Evolutionary conservation across 1,140 invertebrate species (phyloP).

Genomic region (Oscheius sp.): DNA sequence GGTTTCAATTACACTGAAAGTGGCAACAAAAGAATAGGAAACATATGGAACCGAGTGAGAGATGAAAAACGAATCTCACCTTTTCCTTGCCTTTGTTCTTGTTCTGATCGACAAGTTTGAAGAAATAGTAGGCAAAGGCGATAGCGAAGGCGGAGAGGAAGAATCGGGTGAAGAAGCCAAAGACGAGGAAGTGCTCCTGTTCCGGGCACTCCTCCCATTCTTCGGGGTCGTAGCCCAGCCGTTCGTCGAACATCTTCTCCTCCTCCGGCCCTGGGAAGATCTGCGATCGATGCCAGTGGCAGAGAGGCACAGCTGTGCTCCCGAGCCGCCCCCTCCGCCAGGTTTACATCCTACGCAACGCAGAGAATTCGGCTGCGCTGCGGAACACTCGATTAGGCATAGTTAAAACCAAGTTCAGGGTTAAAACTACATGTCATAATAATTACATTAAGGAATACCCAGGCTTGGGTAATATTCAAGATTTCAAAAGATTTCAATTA

Average conservation of each 20-base stretch:
- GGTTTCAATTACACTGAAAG: too few species aligned
- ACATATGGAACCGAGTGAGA: neutral
- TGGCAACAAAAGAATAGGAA: neutral
- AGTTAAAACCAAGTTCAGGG: too few species aligned
- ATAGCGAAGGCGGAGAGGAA: conserved; percentile 35
- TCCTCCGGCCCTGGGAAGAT: neutral
- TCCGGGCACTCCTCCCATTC: conserved; percentile 55
- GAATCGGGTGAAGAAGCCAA: conserved; percentile 41
- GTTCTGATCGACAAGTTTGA: conserved; percentile 35
- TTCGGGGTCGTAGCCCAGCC: conserved; percentile 57
- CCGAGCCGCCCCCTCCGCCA: neutral
- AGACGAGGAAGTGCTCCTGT: conserved; percentile 48
- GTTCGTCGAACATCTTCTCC: conserved; percentile 51
- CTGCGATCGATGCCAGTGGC: neutral
- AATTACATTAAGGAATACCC: too few species aligned
- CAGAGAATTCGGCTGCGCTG: too few species aligned
- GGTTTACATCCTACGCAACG: too few species aligned
- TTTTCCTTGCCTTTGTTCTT: conserved; percentile 34
- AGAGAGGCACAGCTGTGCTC: conserved; percentile 4
- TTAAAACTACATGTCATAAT: too few species aligned
- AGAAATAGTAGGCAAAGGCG: conserved; percentile 39
- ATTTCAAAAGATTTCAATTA: too few species aligned
- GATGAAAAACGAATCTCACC: neutral
- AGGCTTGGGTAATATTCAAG: too few species aligned
- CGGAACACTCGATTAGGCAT: too few species aligned